Base-by-base conservation (phyloP, 2,797 vertebrate genomes). In the Cuniculus paca region DNA sequence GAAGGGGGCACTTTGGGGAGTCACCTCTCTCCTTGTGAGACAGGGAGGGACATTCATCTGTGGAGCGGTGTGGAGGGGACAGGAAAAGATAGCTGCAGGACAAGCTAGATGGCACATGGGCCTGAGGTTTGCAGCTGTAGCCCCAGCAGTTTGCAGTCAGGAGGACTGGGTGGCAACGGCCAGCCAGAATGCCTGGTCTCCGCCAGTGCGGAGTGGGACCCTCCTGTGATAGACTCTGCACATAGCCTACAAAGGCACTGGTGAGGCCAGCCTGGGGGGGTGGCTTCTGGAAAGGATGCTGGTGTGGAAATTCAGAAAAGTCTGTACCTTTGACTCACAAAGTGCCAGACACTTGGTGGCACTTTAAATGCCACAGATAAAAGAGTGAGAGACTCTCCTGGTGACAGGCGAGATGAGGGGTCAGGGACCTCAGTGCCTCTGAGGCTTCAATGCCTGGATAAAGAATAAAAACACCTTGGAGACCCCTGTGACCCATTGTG, bases 311-410 rank as follows among this genome's bases (percentile, higher is more conserved):
- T 84, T 85, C 72, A 85, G 95, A 92, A 74, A 82, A 91, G 77
- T 82, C 93, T 97, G 72, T 82, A 72, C 70, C 92, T 94, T 74
- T 88, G 65, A 68, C 72, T 95, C 68, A 75, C 90, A 34, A 97
- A 96, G 97, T 95, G 96, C 85, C 94, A 97, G 97, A 97, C 93
- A 2, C 93, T 91, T 0, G 1, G 92, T 86, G 82, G 58, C 96
- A 97, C 96, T 97, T 97, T 80, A 92, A 97, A 95, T 91, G 93
- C 75, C 87, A 56, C 94, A 96, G 97, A 97, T 95, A 80, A 96
- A 97, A 97, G 90, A 91, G 95, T 52, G 96, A 97, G 93, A 97
- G 91, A 90, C 95, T 95, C 85, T 92, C 78, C 50, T 0, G 36
- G 93, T 13, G 56, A 93, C 94, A 92, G 72, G 65, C 2, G 0